Conservation (phyloP, 2,113 vertebrate genomes). For the Gymnorhina tibicen region DNA sequence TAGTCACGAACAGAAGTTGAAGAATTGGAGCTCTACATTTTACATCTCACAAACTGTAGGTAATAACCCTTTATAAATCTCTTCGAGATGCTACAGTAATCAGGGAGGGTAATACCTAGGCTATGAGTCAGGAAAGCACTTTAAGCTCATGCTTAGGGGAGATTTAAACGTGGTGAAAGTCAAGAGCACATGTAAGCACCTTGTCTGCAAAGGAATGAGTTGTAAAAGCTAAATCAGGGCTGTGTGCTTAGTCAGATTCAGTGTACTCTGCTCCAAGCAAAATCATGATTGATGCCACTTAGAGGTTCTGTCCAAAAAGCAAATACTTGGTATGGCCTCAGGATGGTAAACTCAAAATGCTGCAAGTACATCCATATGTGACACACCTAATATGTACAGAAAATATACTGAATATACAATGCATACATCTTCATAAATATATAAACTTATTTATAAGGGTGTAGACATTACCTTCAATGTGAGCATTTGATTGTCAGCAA, state of each 20-base stretch:
- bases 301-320: not conserved
- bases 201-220: not conserved
- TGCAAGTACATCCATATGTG: not conserved
- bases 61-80: not conserved
- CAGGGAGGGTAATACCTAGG: not conserved
- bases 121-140: not conserved
- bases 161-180: constrained; percentile 8
- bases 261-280: not conserved
- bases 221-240: not conserved
- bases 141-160: not conserved
- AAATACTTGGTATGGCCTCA: not conserved
- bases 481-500: not conserved
- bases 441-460: not conserved
- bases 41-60: not conserved
- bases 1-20: not conserved
- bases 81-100: not conserved
- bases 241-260: not conserved
- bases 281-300: not conserved
- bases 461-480: not conserved
- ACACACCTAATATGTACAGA: not conserved
- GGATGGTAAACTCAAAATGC: not conserved
- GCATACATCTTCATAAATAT: not conserved
- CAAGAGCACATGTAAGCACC: not conserved
- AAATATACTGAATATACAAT: not conserved
- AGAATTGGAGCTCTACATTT: not conserved